phyloP scores from a whole-genome alignment of 2,888 invertebrate species.

The Ectemnius cavifrons region DNA sequence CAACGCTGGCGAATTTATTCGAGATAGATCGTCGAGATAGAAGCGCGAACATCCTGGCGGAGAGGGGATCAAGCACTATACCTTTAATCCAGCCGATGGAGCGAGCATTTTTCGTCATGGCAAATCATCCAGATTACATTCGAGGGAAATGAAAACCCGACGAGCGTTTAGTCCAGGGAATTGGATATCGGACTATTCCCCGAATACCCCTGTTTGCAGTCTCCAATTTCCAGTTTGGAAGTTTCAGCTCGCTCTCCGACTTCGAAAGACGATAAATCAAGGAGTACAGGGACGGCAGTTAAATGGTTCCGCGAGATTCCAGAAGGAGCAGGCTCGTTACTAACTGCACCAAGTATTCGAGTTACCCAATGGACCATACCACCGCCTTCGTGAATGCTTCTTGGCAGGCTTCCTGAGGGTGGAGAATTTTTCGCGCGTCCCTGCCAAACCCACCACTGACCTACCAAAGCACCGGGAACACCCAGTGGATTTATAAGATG shows the following conservation, averaged over 20 bases:
- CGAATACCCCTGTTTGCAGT: constrained; percentile 20
- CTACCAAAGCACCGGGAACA: constrained; percentile 29
- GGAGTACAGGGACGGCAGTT: constrained; percentile 22
- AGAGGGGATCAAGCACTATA: background rate
- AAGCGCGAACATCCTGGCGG: background rate
- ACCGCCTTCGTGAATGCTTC: constrained; percentile 40
- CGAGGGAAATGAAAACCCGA: constrained; percentile 8
- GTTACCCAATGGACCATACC: constrained; percentile 41
- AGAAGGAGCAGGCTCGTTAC: constrained; percentile 25
- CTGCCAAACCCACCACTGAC: constrained; percentile 49
- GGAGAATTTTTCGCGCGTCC: constrained; percentile 29
- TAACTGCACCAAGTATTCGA: constrained; percentile 40
- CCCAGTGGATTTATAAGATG: constrained; percentile 11
- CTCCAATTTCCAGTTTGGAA: constrained; percentile 2
- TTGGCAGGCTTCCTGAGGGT: constrained; percentile 49
- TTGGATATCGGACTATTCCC: constrained; percentile 20
- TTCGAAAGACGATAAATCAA: constrained; percentile 47
- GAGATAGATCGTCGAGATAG: background rate
- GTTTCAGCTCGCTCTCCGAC: background rate
- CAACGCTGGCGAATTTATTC: background rate
- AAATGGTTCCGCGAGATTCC: constrained; percentile 50
- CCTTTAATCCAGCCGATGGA: too few species aligned
- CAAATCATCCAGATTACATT: constrained; percentile 5
- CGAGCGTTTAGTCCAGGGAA: constrained; percentile 6
- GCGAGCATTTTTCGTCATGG: background rate